Percentiles rank a stretch among this genome's conserved stretches.
phyloP scores from a whole-genome alignment of 2,113 vertebrate species.

The Podilymbus podiceps region DNA sequence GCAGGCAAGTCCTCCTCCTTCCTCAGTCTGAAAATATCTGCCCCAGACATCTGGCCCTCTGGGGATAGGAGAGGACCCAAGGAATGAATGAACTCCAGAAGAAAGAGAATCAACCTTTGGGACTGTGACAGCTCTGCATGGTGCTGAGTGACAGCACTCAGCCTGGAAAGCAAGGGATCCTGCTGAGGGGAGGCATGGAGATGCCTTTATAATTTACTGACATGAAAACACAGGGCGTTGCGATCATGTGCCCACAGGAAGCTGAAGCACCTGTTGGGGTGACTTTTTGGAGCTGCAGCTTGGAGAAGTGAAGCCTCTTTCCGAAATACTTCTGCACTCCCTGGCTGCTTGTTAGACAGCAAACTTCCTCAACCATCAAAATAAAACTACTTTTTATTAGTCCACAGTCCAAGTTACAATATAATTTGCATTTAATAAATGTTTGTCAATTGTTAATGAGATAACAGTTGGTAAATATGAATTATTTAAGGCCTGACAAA shows the following conservation, averaged over 20 bases:
- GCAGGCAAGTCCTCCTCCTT: neutral
- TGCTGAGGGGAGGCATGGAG: neutral
- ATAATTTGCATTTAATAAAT: slow-evolving; percentile 32
- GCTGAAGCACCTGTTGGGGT: neutral
- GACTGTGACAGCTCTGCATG: neutral
- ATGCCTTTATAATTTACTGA: neutral
- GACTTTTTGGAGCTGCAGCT: neutral
- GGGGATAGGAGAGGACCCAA: neutral
- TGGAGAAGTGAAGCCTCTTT: neutral
- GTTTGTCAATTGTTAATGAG: slow-evolving; percentile 42
- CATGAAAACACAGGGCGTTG: neutral
- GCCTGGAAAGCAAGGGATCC: neutral
- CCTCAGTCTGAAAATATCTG: neutral
- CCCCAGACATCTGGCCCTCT: neutral
- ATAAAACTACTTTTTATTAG: neutral
- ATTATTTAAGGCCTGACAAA: slow-evolving; percentile 46
- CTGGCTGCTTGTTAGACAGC: neutral
- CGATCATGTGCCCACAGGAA: neutral
- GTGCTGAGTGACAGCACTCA: neutral
- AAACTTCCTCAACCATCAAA: neutral
- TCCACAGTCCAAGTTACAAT: neutral
- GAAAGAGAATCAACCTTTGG: neutral
- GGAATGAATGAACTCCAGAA: neutral
- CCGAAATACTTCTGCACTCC: neutral
- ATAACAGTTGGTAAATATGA: slow-evolving; percentile 17